Evolutionary conservation across 1,140 invertebrate genomes (phyloP), one percentile per base, ranked within the genome.

Genomic region (Caenorhabditis brenneri): DNA sequence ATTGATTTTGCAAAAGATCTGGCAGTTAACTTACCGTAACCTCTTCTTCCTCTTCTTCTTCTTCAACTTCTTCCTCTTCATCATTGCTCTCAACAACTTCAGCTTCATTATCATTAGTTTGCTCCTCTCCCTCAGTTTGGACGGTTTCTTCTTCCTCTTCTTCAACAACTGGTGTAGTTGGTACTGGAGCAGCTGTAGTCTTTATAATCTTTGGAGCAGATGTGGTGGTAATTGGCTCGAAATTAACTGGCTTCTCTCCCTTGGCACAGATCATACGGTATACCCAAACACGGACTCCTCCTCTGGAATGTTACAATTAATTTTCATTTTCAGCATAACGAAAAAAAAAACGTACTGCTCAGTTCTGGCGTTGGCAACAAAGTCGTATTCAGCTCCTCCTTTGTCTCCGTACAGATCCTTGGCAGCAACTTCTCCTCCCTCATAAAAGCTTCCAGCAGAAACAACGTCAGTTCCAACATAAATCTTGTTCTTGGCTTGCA

Each of bases 391-490:
- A 24, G 84, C 48, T 29, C 87, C 87, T 29, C 80, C 87, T 39
- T 69, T 78, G 31, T 86, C 87, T 36, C 88, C 90, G 46, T 85
- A 88, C 80, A 87, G 84, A 65, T 91, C 88, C 29, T 80, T 88
- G 27, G 27, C 78, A 29, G 55, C 29, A 83, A 87, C 84, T 51
- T 79, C 48, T 46, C 81, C 81, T 48, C 69, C 86, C 12, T 78
- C 58, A 42, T 82, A 84, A 78, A 82, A 88, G 5, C 86, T 87
- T 42, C 89, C 89, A 78, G 85, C 69, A 46, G 88, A 80, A 24
- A 90, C 90, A n/a, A 89, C 53, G 53, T 90, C 89, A 27, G 89
- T 90, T 65, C 89, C 89, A 31, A 90, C 86, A 80, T 91, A 90
- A 24, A 90, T 82, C 79, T 89, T 89, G 42, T 88, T 88, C 16